These are phyloP conservation scores for Cyclina sinensis DNA, from an alignment of 1,140 invertebrate genomes.

Conservation along the genomic window DNA sequence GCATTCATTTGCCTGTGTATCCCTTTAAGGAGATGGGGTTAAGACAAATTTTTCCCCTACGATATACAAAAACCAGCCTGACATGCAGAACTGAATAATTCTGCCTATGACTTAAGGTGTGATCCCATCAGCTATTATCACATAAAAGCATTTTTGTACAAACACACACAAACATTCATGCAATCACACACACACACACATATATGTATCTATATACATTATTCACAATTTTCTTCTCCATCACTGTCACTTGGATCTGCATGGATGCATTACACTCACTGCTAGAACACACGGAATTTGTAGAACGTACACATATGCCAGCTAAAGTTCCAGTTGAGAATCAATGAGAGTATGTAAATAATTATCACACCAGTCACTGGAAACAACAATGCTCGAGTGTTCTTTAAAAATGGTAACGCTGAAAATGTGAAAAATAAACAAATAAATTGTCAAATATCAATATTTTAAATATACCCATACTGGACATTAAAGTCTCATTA, in stretches of 20 bases:
- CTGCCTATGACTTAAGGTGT: background rate
- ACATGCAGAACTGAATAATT: no score
- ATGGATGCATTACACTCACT: background rate
- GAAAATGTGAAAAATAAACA: conserved; percentile 82
- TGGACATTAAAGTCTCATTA: no score
- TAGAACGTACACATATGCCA: conserved; percentile 84
- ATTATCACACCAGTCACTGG: conserved; percentile 93
- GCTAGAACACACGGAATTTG: conserved; percentile 76
- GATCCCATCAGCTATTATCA: background rate
- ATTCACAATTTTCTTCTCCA: conserved; percentile 2
- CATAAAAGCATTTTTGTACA: background rate
- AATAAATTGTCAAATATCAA: no score
- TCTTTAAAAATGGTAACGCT: conserved; percentile 96
- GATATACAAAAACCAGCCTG: no score
- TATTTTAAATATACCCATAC: no score
- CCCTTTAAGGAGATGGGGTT: no score
- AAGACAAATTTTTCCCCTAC: no score
- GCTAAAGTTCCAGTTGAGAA: conserved; percentile 88
- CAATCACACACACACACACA: no score
- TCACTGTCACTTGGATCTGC: background rate
- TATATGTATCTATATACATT: conserved; percentile 7
- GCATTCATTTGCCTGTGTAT: no score
- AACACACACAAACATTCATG: no score
- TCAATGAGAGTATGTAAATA: conserved; percentile 93
- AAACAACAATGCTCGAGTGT: conserved; percentile 95